Base-by-base conservation (phyloP, 2,797 vertebrate species). In the Danio tinwini region DNA sequence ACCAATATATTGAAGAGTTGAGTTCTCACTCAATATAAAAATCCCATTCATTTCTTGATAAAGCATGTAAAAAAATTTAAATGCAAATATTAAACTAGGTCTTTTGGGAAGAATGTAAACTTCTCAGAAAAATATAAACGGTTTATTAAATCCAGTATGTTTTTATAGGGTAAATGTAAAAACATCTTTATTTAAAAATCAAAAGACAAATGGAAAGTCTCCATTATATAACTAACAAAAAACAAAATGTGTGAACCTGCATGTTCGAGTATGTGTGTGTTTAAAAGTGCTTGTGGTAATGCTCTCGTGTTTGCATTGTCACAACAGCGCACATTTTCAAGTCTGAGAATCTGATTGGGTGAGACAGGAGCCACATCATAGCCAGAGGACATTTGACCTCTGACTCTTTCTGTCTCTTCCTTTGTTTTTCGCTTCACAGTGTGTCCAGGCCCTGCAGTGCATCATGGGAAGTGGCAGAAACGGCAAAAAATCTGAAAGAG, bases 381-480 rank as follows among this genome's bases (percentile, higher is more conserved):
- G 71, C 75, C 58, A 58, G 68, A 39, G 69, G 82, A 64, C 8
- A 62, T 74, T 62, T 81, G 64, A 59, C 74, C 68, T 73, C 67
- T 67, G 29, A 49, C 39, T 16, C 39, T 77, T 47, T 68, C 55
- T 82, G 59, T 82, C 19, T 61, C 49, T 77, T 59, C 52, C 7
- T 73, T 53, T 82, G 56, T 59, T 52, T 53, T 45, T 39, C 42
- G 47, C 64, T 47, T 21, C 69, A 63, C 16, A 64, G 68, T 69
- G 50, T 77, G 58, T 45, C 55, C 67, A 82, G 76, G 59, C 88
- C 88, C 90, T 88, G 80, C 81, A 87, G 88, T 87, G 86, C 61
- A 87, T 90, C 87, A 87, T 88, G 80, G 76, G 84, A 88, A 83
- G 86, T 86, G 84, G 63, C 81, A 80, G 72, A 73, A 85, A 79